Evolutionary conservation across 2,888 invertebrate species (phyloP).

Genomic region (Ephialtes manifestator): DNA sequence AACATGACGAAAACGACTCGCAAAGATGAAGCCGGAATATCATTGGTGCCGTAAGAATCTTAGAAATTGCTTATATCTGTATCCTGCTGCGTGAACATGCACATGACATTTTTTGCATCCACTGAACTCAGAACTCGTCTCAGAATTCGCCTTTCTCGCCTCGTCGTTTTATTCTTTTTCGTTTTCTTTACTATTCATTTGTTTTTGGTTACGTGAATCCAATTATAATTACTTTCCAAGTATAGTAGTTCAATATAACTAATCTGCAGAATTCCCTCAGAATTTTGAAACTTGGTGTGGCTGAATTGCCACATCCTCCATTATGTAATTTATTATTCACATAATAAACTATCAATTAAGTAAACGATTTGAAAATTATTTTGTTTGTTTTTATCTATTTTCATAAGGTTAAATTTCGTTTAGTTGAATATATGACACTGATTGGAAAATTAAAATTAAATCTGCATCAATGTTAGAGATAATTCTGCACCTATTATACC

Average conservation of each 20-base stretch:
- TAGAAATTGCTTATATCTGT: conserved; percentile 3
- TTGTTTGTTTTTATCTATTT: background rate
- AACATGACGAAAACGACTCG: background rate
- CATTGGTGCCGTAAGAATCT: background rate
- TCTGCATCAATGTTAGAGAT: background rate
- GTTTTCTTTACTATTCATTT: background rate
- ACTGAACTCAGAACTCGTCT: background rate
- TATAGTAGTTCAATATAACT: no score
- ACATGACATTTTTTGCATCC: background rate
- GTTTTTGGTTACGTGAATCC: no score
- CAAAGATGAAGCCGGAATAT: background rate
- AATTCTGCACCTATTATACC: background rate
- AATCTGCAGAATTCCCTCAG: no score
- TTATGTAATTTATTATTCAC: background rate
- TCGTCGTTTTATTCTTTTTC: background rate
- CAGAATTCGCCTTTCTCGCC: background rate
- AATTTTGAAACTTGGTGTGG: no score
- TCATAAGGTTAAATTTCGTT: background rate
- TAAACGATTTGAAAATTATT: background rate
- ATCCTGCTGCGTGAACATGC: background rate
- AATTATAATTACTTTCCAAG: no score
- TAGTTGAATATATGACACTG: background rate
- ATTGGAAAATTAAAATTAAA: background rate
- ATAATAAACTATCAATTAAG: background rate
- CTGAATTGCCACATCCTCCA: background rate